Base-by-base conservation (phyloP, 1,140 invertebrate genomes). In the Zaprionus taronus region DNA sequence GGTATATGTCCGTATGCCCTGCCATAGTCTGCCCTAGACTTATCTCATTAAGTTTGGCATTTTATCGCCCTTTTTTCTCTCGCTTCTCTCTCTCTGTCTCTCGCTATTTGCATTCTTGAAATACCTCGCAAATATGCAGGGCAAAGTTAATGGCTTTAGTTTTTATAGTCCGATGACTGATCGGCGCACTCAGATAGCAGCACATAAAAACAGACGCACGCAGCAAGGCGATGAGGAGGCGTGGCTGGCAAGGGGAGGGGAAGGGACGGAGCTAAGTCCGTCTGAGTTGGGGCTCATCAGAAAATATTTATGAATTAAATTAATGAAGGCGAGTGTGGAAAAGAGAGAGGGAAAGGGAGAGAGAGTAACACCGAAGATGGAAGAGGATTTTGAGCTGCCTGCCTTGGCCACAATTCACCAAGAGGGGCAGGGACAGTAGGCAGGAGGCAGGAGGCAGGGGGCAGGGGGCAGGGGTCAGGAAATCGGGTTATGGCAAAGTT, bases 271-370 rank as follows among this genome's bases (percentile, higher is more conserved):
- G n/a, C 57, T 60, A 15, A 24, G 12, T 38, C 22, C 17, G 38
- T 41, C 17, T 60, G 20, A 22, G 36, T 65, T 36, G 49, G 51
- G 51, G 62, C 14, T 24, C 31, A 36, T 38, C 49, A 36, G 31
- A 22, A 38, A 38, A 38, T 55, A 65, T 55, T 38, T 55, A 55
- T 55, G 49, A 65, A 65, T 65, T 55, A 53, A 65, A 65, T 65
- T 65, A 65, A 65, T 65, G 62, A 51, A 51, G 31, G 31, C 31
- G 9, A 34, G 20, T 51, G 47, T 6, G 47, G 47, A 20, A 51
- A 24, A 7, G 12, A 11, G 20, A 11, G 11, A 12, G 2, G 0
- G 47, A 0, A 1, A 47, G n/a, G 24, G 20, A 5, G 44, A 20
- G 1, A 51, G 47, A 9, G 41, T 7, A 44, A 2, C 20, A 22